phyloP scores from a whole-genome alignment of 2,888 invertebrate species.

The Slavum lentiscoides region DNA sequence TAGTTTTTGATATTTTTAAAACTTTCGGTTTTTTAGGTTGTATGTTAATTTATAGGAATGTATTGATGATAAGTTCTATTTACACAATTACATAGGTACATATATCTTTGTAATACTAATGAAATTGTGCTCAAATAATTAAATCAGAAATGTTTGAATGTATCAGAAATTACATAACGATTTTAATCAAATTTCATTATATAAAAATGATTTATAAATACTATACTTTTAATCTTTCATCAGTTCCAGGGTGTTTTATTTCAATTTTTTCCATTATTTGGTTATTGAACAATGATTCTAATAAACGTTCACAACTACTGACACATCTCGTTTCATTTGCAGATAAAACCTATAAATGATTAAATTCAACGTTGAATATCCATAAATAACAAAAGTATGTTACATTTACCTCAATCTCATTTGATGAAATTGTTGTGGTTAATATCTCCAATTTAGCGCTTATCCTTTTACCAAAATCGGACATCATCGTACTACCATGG shows the following conservation, averaged over 20 bases:
- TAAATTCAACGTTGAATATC: not conserved
- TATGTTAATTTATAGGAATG: too few relatives aligned
- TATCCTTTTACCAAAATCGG: not conserved
- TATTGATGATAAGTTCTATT: too few relatives aligned
- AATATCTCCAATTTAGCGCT: not conserved
- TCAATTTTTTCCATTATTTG: too few relatives aligned
- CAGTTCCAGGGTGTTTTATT: too few relatives aligned
- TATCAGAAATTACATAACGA: not conserved
- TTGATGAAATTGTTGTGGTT: not conserved
- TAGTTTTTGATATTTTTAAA: too few relatives aligned
- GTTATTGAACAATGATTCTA: not conserved
- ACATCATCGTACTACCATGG: not conserved
- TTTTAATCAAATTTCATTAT: not conserved
- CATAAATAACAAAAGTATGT: not conserved
- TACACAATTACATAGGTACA: too few relatives aligned
- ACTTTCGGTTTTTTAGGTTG: too few relatives aligned
- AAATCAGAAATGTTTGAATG: not conserved
- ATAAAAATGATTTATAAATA: not conserved
- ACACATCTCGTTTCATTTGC: not conserved
- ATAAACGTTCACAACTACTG: not conserved
- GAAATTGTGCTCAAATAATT: not conserved
- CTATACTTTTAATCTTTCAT: conserved; percentile 5
- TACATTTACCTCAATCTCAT: conserved; percentile 12
- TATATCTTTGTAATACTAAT: too few relatives aligned
- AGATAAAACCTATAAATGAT: not conserved